phyloP scores from a whole-genome alignment of 2,113 vertebrate genomes.

The Rhinoderma darwinii region DNA sequence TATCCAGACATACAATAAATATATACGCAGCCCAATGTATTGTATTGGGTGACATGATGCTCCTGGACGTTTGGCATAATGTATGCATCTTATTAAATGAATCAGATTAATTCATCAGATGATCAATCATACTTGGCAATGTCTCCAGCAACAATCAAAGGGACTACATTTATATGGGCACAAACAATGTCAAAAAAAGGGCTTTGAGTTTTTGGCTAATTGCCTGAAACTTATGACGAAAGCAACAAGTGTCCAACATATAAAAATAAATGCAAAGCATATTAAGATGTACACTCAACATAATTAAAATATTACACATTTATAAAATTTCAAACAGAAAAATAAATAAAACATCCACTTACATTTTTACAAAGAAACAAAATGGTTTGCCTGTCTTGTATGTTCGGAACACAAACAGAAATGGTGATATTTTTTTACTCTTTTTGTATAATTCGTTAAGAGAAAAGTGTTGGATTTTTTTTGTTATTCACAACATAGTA shows the following conservation, averaged over 20 bases:
- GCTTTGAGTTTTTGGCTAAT: constrained; percentile 71
- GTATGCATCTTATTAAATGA: constrained; percentile 6
- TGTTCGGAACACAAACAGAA: constrained; percentile 54
- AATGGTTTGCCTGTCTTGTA: constrained; percentile 64
- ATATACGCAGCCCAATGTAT: constrained; percentile 62
- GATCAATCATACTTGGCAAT: neutral
- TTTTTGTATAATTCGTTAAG: constrained; percentile 31
- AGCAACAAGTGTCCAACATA: constrained; percentile 78
- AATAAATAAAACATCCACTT: constrained; percentile 93
- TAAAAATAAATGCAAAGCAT: constrained; percentile 90
- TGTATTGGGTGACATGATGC: constrained; percentile 4
- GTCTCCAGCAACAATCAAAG: neutral
- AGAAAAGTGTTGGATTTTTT: constrained; percentile 39
- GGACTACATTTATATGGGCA: constrained; percentile 35
- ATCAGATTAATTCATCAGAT: constrained; percentile 13
- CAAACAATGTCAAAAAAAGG: constrained; percentile 67
- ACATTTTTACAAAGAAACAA: constrained; percentile 65
- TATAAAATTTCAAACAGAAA: constrained; percentile 83
- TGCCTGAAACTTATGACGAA: constrained; percentile 72
- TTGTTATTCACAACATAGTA: constrained; percentile 4
- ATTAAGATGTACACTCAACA: constrained; percentile 87
- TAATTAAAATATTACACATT: constrained; percentile 87
- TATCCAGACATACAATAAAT: constrained; percentile 81
- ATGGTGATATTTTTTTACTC: neutral
- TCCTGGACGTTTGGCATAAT: neutral